Evolutionary conservation across 2,888 invertebrate species (phyloP), one percentile per base, ranked within the genome.

Genomic region (Acronicta aceris): DNA sequence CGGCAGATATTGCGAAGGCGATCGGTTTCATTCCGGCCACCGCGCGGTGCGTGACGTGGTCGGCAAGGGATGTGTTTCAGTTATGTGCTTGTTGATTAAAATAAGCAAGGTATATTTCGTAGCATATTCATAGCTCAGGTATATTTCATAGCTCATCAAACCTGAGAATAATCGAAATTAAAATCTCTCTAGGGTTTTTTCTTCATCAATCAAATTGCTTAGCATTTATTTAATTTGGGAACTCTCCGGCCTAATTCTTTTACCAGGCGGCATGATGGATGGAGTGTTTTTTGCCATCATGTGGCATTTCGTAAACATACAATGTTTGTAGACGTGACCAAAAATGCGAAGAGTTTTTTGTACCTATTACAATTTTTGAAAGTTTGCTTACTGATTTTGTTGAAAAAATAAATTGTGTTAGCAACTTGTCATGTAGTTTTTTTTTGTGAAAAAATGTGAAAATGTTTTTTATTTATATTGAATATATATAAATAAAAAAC

Each of bases 201-300:
- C 66, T 64, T 68, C 80, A 86, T 86, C 86, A 77, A 86, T 87
- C 87, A 86, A n/a, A 81, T 80, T 68, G 71, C 71, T 76, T 72
- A 77, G 76, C 81, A 79, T 85, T 86, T 86, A 85, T 86, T 83
- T 83, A 83, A 86, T 87, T 85, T 85, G 76, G 74, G 72, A 80
- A 79, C 82, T 81, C 74, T 80, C 79, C 70, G 64, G 67, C 65
- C 75, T 84, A 82, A 83, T 84, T 79, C 76, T 79, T 80, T 81
- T 79, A 82, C 62, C 55, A 41, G 64, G 47, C 57, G 64, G 47
- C 57, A 71, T 86, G 86, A 87, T 87, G 76, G 85, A 87, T 86
- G 74, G 73, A 54, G 59, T 50, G 54, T 21, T 65, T 59, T 58
- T 60, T 55, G 58, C 59, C 61, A 55, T 65, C 68, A 55, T 59